Evolutionary conservation across 2,113 vertebrate genomes (phyloP).

Genomic region (Tympanuchus pallidicinctus): DNA sequence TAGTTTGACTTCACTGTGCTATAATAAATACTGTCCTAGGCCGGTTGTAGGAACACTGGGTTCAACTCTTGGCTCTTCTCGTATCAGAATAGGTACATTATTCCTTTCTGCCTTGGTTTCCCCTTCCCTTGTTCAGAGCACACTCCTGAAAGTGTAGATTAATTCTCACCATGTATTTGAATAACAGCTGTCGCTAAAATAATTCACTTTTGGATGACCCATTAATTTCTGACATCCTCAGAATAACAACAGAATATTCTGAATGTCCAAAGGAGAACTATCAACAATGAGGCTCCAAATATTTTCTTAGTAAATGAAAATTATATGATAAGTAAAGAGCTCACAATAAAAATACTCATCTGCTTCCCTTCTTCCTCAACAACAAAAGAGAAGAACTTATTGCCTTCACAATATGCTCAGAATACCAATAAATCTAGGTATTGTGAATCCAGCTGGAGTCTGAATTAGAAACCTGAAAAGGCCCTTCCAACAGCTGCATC

Average conservation of each 20-base stretch:
- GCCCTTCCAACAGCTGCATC: neutral
- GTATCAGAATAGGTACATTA: fast-evolving
- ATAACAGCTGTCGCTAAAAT: neutral
- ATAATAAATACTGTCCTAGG: neutral
- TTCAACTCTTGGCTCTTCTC: fast-evolving
- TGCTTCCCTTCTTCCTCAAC: neutral
- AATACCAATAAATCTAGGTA: neutral
- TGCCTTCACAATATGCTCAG: neutral
- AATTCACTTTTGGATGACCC: neutral
- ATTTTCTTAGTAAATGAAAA: neutral
- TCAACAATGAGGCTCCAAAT: neutral
- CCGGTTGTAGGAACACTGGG: neutral
- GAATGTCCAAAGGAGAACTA: neutral
- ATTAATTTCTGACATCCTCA: neutral
- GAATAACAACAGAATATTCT: neutral
- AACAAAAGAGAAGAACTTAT: neutral
- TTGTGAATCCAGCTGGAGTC: neutral
- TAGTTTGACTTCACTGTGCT: fast-evolving
- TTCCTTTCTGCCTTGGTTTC: neutral
- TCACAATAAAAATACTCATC: neutral
- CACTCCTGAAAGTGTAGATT: neutral
- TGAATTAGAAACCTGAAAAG: slow-evolving; percentile 8
- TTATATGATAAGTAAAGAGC: neutral
- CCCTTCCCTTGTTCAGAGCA: neutral
- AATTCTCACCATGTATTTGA: neutral